phyloP scores from a whole-genome alignment of 2,113 vertebrate genomes.

The Bettongia penicillata region DNA sequence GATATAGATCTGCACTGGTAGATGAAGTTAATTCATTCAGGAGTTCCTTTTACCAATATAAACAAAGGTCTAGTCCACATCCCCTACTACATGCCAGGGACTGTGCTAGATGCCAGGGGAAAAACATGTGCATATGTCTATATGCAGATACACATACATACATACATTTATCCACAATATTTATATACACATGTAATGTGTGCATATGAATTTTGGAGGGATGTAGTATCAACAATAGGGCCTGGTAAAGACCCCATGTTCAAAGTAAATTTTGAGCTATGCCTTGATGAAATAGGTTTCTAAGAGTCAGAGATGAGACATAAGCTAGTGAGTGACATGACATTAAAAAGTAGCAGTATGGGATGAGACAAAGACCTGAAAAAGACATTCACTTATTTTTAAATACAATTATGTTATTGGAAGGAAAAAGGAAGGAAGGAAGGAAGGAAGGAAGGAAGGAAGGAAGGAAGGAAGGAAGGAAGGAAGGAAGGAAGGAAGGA shows the following conservation, averaged over 20 bases:
- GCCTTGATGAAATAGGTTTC: background rate
- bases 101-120: background rate
- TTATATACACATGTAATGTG: no score
- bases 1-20: background rate
- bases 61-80: background rate
- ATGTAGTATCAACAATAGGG: background rate
- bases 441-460: no score
- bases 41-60: background rate
- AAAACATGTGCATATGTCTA: no score
- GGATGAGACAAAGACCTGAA: no score
- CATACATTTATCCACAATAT: no score
- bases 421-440: no score
- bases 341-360: no score
- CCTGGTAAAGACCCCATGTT: background rate
- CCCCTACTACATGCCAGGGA: background rate
- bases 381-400: no score
- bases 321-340: background rate
- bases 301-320: background rate
- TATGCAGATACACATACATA: no score
- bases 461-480: no score
- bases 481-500: no score
- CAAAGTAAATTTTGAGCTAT: background rate
- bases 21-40: background rate
- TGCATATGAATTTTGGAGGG: background rate
- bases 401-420: no score